A percentile compares a stretch with the other conserved stretches of the same genome.
These are phyloP conservation scores for Cygnus olor DNA, from an alignment of 2,797 vertebrate genomes.

Conservation along the genomic window DNA sequence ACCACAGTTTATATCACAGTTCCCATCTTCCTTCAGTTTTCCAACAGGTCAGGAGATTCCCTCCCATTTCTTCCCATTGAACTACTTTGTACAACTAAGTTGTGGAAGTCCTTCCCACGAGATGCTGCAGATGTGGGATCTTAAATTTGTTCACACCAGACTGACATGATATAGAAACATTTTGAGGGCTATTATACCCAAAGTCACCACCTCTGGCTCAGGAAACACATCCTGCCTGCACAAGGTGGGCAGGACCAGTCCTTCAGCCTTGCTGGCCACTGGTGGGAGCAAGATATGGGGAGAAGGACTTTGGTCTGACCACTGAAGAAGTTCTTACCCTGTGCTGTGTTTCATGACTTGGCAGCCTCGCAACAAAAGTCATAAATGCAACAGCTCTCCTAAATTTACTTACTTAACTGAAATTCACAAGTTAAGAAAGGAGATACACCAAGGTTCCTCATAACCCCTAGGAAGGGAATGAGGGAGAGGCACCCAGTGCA, in stretches of 20 bases:
- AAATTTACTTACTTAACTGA: not conserved
- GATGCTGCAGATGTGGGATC: not conserved
- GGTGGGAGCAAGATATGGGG: not conserved
- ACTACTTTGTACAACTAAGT: not conserved
- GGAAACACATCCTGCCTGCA: not conserved
- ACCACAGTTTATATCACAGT: not conserved
- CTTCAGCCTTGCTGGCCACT: not conserved
- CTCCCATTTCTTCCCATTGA: not conserved
- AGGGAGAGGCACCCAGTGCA: not conserved
- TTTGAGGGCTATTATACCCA: not conserved
- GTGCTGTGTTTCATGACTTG: not conserved
- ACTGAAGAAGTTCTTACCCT: not conserved
- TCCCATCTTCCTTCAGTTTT: not conserved
- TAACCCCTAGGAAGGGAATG: not conserved
- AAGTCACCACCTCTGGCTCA: not conserved
- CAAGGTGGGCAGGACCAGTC: accelerated
- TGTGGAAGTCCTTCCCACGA: not conserved
- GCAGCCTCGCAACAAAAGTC: not conserved
- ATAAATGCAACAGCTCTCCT: accelerated
- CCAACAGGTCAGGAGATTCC: not conserved
- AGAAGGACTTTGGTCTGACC: not conserved
- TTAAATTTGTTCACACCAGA: not conserved
- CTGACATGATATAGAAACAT: not conserved
- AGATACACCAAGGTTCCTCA: not conserved
- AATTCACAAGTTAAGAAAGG: not conserved